Base-by-base conservation (phyloP, 2,888 invertebrate genomes). In the Diachrysia chrysitis region DNA sequence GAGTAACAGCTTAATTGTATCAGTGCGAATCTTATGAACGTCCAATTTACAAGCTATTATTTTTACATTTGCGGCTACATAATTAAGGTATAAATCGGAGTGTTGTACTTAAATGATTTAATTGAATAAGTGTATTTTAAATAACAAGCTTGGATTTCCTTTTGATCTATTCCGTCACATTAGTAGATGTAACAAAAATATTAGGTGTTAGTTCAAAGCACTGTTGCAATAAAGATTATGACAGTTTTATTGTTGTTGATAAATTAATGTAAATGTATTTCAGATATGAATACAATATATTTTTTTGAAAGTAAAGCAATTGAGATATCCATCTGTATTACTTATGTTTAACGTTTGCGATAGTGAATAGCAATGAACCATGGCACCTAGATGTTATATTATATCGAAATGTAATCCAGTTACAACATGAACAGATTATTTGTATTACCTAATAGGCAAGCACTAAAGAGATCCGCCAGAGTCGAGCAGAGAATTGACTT, bases 11-110 rank as follows among this genome's bases (percentile, higher is more conserved):
- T 42, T 23, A 62, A 70, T 76, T 64, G 54, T 46, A 59, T 35
- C 63, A 55, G 63, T 54, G 17, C 25, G 10, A 25, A 54, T 23
- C 16, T 23, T 25, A 16, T 16, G 16, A 53, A 51, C 29, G 29
- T 54, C 42, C 54, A 61, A 71, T 71, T 71, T 53, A 35, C 12
- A 7, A 51, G 69, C 69, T 57, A 73, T 73, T 78, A 78, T 73
- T 57, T 73, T 54, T 54, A 32, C 62, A 73, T 73, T 67, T 56
- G 32, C 4, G 32, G 21, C n/a, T 51, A 0, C 12, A 21, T 21
- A 21, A 19, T 21, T 21, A 19, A 21, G 19, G 21, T 10, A 51
- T 21, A 19, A 51, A 51, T 51, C 21, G 48, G 48, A 14, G 21
- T 19, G 19, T 19, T 51, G n/a, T 42, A 37, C n/a, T n/a, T n/a